phyloP scores from a whole-genome alignment of 2,113 vertebrate genomes.

The Prolemur simus region DNA sequence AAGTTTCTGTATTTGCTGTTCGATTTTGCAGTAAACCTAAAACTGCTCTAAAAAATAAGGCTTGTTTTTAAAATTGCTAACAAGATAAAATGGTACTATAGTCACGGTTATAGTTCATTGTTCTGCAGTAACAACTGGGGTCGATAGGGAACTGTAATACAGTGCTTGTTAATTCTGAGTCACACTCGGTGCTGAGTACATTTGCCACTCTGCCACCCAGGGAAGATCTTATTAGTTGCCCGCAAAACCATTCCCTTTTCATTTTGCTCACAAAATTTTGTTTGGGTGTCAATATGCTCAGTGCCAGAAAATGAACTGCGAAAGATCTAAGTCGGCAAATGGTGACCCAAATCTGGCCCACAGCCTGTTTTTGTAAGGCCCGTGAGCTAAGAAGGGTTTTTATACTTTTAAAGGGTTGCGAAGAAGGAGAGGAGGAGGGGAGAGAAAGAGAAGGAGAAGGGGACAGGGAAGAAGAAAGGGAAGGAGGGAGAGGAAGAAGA shows the following conservation, averaged over 20 bases:
- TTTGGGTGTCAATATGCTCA: neutral
- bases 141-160: neutral
- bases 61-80: neutral
- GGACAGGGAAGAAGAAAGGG: neutral
- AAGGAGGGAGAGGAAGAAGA: no score
- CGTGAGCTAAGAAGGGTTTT: neutral
- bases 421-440: no score
- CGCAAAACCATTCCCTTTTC: neutral
- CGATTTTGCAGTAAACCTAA: neutral
- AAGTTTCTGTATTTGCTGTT: neutral
- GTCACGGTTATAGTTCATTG: neutral
- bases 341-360: neutral
- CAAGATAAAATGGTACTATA: neutral
- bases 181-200: neutral
- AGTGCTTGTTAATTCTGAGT: neutral
- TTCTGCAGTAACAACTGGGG: neutral
- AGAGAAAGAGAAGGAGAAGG: neutral
- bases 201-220: neutral
- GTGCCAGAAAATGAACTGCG: neutral
- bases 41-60: neutral
- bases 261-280: neutral
- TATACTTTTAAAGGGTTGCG: neutral
- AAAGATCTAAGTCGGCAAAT: neutral
- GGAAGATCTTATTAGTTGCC: neutral
- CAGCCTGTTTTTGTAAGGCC: neutral